Conservation (phyloP, 2,888 invertebrate genomes). For the Parochlus steinenii region DNA sequence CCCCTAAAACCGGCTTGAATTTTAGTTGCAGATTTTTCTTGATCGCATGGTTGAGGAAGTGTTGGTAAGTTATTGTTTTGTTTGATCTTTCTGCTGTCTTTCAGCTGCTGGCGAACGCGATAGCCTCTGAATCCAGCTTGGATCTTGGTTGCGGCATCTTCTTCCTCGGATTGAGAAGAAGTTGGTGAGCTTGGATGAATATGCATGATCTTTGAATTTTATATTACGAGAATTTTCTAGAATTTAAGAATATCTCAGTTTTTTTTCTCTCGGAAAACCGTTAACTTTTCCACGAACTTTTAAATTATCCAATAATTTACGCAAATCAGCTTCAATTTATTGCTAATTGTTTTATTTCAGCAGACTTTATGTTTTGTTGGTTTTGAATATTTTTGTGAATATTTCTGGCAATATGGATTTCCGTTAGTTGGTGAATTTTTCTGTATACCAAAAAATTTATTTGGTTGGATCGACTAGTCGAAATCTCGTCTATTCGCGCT, state of each 20-base stretch:
- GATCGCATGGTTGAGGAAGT: constrained; percentile 17
- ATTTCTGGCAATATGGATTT: too few relatives aligned
- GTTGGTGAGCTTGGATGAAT: constrained; percentile 30
- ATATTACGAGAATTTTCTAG: constrained; percentile 3
- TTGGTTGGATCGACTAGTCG: too few relatives aligned
- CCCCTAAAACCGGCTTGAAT: constrained; percentile 29
- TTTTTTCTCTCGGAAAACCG: background rate
- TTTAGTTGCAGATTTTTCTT: constrained; percentile 27
- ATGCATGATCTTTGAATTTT: constrained; percentile 21
- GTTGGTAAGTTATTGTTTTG: constrained; percentile 9
- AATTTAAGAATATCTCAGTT: background rate
- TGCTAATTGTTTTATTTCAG: too few relatives aligned
- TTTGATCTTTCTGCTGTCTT: constrained; percentile 16
- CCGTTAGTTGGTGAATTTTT: too few relatives aligned
- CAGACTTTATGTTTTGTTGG: too few relatives aligned
- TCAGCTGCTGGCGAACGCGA: constrained; percentile 33
- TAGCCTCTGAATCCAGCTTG: constrained; percentile 40
- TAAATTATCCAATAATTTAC: too few relatives aligned
- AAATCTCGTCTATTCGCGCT: too few relatives aligned
- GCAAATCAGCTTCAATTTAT: too few relatives aligned
- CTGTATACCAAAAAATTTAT: too few relatives aligned
- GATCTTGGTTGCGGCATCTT: constrained; percentile 35
- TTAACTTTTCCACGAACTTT: background rate
- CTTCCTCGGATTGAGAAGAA: constrained; percentile 25
- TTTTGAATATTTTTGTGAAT: too few relatives aligned